phyloP scores from a whole-genome alignment of 2,888 invertebrate genomes.

The Lycophotia porphyrea region DNA sequence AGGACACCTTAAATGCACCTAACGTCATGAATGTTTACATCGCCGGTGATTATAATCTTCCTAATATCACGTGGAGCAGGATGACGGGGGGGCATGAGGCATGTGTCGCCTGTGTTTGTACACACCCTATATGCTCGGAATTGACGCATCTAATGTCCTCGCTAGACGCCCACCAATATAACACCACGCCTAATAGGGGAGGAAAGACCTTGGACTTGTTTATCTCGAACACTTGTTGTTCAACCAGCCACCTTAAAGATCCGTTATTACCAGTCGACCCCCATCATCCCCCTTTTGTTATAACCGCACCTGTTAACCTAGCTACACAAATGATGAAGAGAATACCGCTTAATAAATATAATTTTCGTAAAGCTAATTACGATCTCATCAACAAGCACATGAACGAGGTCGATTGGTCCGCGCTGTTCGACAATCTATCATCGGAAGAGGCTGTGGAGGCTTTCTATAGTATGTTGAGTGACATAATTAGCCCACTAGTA shows the following conservation, averaged over 20 bases:
- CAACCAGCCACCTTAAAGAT: not conserved
- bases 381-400: slow-evolving; percentile 2
- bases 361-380: slow-evolving; percentile 6
- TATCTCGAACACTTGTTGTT: not conserved
- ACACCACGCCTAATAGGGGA: not conserved
- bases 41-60: not conserved
- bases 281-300: slow-evolving; percentile 2
- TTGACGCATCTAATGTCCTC: not conserved
- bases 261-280: not conserved
- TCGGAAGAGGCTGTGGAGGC: too few species aligned
- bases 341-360: not conserved
- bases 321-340: not conserved
- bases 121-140: not conserved
- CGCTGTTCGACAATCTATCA: too few species aligned
- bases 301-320: not conserved
- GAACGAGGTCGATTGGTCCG: too few species aligned
- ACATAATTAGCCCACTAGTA: not conserved
- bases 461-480: slow-evolving; percentile 2
- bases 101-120: not conserved
- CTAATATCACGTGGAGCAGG: not conserved
- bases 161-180: not conserved
- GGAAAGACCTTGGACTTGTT: not conserved
- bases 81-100: not conserved
- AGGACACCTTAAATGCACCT: not conserved
- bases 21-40: not conserved